Conservation (phyloP, 2,113 vertebrate genomes). For the Gasterosteus aculeatus region DNA sequence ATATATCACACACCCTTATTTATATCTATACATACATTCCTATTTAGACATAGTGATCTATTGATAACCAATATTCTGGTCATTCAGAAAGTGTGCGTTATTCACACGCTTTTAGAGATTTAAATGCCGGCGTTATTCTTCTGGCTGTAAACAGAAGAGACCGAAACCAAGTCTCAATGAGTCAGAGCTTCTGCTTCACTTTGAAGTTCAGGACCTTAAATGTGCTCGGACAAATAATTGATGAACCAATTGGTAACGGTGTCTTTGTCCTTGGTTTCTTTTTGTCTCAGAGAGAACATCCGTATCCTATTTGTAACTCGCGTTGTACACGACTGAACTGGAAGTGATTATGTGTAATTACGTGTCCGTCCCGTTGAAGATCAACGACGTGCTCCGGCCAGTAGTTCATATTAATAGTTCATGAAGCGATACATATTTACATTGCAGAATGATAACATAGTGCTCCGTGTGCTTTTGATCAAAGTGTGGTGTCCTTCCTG, state of each 20-base stretch:
- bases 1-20: too few relatives aligned
- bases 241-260: slow-evolving; percentile 17
- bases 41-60: neutral
- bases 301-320: slow-evolving; percentile 36
- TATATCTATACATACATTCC: neutral
- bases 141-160: neutral
- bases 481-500: neutral
- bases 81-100: neutral
- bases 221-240: neutral
- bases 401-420: neutral
- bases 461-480: neutral
- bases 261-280: slow-evolving; percentile 42
- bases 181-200: neutral
- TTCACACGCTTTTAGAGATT: neutral
- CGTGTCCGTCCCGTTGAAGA: neutral
- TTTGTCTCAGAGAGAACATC: slow-evolving; percentile 23
- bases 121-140: neutral
- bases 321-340: slow-evolving; percentile 17
- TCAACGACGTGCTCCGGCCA: neutral
- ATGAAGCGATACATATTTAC: neutral
- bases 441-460: neutral
- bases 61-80: neutral
- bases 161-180: neutral
- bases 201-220: neutral
- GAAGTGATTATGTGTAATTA: neutral